Evolutionary conservation across 2,113 vertebrate genomes (phyloP).

Genomic region (Motacilla tschutschensis): DNA sequence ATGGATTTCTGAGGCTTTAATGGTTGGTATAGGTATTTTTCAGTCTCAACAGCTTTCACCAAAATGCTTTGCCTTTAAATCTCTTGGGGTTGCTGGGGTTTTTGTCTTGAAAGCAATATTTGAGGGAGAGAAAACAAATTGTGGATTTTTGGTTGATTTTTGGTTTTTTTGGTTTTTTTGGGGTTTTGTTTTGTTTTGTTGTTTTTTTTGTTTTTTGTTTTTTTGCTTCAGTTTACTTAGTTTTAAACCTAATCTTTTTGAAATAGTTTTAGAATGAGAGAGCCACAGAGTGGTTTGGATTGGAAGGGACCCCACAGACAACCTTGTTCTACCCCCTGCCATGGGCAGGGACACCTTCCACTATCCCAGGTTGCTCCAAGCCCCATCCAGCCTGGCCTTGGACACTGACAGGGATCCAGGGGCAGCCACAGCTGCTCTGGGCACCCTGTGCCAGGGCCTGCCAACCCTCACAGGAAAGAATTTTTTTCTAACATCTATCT

Average conservation of each 20-base stretch:
- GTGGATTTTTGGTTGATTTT: too few species aligned
- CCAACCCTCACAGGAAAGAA: accelerated
- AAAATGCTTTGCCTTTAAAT: not conserved
- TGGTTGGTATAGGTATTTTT: not conserved
- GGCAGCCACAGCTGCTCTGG: not conserved
- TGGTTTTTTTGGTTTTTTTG: too few species aligned
- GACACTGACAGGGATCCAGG: not conserved
- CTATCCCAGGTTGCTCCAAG: accelerated
- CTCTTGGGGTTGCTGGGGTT: not conserved
- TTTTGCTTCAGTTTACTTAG: not conserved
- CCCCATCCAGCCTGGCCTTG: accelerated
- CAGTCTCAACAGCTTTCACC: not conserved
- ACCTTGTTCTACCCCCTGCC: not conserved
- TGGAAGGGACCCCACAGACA: not conserved
- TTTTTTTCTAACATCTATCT: not conserved
- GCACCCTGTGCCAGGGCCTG: not conserved
- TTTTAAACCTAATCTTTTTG: not conserved
- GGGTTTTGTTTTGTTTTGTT: too few species aligned
- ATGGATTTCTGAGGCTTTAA: not conserved
- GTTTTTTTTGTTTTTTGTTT: too few species aligned
- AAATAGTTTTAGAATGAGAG: not conserved
- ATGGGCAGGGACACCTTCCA: not conserved
- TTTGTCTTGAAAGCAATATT: not conserved
- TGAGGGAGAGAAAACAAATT: not conserved
- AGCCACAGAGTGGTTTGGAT: not conserved